These are phyloP conservation scores for Tachina fera DNA, from an alignment of 2,888 invertebrate genomes.

Conservation along the genomic window DNA sequence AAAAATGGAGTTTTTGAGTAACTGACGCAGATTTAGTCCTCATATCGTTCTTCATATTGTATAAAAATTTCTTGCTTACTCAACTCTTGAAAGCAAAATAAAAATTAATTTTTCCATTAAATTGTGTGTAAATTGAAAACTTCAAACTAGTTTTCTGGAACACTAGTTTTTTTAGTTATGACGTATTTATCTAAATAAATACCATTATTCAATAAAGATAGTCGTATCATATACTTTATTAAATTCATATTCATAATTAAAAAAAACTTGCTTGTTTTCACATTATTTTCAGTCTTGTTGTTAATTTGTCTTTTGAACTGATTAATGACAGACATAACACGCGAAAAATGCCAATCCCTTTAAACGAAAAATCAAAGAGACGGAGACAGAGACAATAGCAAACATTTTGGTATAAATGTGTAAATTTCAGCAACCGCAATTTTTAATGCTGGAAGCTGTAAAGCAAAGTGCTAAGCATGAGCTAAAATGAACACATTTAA, in stretches of 20 bases:
- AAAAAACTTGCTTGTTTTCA: not conserved
- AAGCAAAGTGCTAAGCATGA: slow-evolving; percentile 62
- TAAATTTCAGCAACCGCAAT: slow-evolving; percentile 42
- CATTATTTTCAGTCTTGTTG: not conserved
- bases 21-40: no score
- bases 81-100: no score
- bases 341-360: slow-evolving; percentile 4
- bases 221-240: no score
- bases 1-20: no score
- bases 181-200: no score
- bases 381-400: not conserved
- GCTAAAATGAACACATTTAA: slow-evolving; percentile 59
- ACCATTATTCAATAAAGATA: no score
- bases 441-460: slow-evolving; percentile 17
- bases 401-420: slow-evolving; percentile 27
- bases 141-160: no score
- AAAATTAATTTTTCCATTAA: no score
- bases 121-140: no score
- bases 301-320: slow-evolving; percentile 16
- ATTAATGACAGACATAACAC: slow-evolving; percentile 42
- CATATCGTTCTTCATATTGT: no score
- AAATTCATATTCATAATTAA: not conserved
- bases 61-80: no score
- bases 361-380: not conserved
- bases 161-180: no score